A percentile compares a stretch with the other conserved stretches of the same genome.
These are phyloP conservation scores for Tribolium castaneum DNA, from an alignment of 1,140 invertebrate species.

Conservation along the genomic window DNA sequence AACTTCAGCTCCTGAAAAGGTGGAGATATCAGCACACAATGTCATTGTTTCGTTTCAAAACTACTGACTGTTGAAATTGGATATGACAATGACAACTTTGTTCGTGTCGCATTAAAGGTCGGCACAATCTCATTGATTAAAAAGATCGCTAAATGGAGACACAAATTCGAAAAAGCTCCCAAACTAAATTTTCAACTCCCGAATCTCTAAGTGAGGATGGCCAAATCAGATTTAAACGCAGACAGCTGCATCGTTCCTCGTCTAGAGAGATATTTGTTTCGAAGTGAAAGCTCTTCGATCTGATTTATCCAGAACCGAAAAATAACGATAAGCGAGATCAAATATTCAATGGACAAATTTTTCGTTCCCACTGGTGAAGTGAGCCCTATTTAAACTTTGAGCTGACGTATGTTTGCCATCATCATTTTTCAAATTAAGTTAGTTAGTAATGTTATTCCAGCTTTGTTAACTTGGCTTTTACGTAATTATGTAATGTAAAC, in stretches of 20 bases:
- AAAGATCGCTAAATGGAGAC: not conserved
- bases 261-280: slow-evolving; percentile 26
- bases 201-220: not conserved
- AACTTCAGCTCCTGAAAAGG: slow-evolving; percentile 6
- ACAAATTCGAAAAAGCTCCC: not conserved
- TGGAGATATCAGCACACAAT: not conserved
- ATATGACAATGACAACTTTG: not conserved
- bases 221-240: slow-evolving; percentile 22
- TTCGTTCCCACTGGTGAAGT: not conserved
- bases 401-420: not conserved
- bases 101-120: slow-evolving; percentile 3
- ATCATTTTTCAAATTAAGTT: slow-evolving; percentile 11
- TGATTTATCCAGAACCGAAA: not conserved
- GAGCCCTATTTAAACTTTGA: too few relatives aligned
- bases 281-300: slow-evolving; percentile 16
- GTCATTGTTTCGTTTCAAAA: slow-evolving; percentile 6
- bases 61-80: not conserved
- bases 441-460: not conserved
- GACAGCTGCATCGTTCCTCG: not conserved
- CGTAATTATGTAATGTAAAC: not conserved
- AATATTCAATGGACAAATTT: not conserved
- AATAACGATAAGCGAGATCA: not conserved
- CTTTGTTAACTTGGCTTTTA: not conserved
- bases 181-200: slow-evolving; percentile 8
- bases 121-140: slow-evolving; percentile 4